Evolutionary conservation across 1,140 invertebrate species (phyloP), one percentile per base, ranked within the genome.

Genomic region (Dreissena polymorpha): DNA sequence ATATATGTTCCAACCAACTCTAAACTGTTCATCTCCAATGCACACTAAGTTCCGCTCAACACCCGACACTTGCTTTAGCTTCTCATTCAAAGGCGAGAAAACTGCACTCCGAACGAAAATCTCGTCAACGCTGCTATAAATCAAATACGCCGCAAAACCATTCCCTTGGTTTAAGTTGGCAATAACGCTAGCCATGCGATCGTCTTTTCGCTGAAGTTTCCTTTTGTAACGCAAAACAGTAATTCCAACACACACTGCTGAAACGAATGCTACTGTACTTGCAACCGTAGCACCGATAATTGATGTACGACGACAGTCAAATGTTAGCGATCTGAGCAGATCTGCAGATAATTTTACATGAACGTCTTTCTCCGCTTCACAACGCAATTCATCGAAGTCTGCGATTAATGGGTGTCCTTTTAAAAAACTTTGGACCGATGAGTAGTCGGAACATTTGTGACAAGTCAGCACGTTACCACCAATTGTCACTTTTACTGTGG

Each of bases 41-140:
- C 70, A 72, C 10, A 73, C 53, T 10, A 73, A 27, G 6, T 73
- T 27, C 29, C 71, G 55, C 10, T 73, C 71, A 1, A 57, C 49
- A 14, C 71, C 71, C 14, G 51, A 29, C 71, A 73, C 49, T 3
- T 16, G 21, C 13, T 57, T n/a, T 16, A 73, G 49, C 18, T 2
- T 73, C 29, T 73, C 71, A 55, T 73, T 73, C 13, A 73, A 27
- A 0, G 23, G n/a, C 23, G 55, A 13, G 6, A 53, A 0, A 21
- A 73, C n/a, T n/a, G 13, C 27, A n/a, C 16, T 73, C 16, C 60
- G 25, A 5, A 73, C 71, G 29, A 73, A 73, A 57, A 57, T 23
- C 49, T 73, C 49, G 16, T 73, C 71, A 10, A 57, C 71, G 60
- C 53, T 73, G 71, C 71, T 73, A 27, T 16, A 73, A 7, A 57